A percentile compares a stretch with the other conserved stretches of the same genome.
Conservation (phyloP, 2,888 invertebrate genomes). For the Orthonevra nobilis region DNA sequence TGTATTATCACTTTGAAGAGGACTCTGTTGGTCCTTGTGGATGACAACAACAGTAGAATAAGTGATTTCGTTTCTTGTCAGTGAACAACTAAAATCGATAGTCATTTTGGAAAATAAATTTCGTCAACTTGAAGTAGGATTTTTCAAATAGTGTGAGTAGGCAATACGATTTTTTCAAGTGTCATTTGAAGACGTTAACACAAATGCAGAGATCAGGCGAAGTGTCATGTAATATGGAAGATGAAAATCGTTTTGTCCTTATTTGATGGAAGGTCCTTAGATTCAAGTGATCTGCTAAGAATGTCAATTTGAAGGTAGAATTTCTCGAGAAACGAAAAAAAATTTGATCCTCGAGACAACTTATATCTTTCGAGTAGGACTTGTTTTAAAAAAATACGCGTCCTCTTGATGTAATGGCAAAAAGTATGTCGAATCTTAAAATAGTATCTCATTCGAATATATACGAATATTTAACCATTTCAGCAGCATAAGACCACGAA, state of each 20-base stretch:
- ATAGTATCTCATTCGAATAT: no score
- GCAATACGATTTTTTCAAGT: conserved; percentile 28
- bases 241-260: conserved; percentile 34
- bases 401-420: no score
- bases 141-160: conserved; percentile 30
- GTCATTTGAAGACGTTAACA: neutral
- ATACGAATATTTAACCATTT: no score
- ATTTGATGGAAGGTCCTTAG: conserved; percentile 13
- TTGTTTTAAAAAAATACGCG: no score
- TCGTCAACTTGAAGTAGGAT: conserved; percentile 38
- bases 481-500: no score
- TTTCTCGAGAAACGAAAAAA: no score
- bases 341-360: no score
- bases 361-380: no score
- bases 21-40: conserved; percentile 9
- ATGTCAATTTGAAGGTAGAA: conserved; percentile 30
- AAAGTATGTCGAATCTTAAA: no score
- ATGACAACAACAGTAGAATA: conserved; percentile 24
- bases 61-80: conserved; percentile 59
- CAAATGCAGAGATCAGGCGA: neutral
- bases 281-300: conserved; percentile 25
- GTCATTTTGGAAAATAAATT: conserved; percentile 63
- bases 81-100: conserved; percentile 65
- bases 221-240: conserved; percentile 10
- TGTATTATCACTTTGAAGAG: no score